Conservation (phyloP, 2,113 vertebrate species). For the Notarius quadriscutis region DNA sequence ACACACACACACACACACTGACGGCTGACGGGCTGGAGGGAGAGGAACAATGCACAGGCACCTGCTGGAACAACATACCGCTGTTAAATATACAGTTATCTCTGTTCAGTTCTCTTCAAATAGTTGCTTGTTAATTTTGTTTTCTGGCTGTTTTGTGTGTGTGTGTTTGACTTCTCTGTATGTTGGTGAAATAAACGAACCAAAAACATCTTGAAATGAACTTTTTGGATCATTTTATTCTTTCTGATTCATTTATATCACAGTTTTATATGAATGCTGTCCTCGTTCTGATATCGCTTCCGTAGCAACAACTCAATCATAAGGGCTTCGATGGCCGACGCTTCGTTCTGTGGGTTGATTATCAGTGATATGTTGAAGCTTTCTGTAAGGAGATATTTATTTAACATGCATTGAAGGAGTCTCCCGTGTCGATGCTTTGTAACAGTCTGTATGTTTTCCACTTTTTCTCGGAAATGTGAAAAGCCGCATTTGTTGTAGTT, state of each 20-base stretch:
- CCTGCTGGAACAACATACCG: background rate
- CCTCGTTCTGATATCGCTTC: background rate
- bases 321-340: background rate
- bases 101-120: background rate
- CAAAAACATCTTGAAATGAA: background rate
- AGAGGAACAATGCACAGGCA: background rate
- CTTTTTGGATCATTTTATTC: background rate
- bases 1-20: constrained; percentile 47
- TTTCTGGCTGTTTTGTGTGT: background rate
- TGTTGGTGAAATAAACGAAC: background rate
- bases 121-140: background rate
- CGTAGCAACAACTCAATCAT: background rate
- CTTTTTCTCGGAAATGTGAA: background rate
- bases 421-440: background rate
- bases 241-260: background rate
- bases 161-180: background rate
- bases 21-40: background rate
- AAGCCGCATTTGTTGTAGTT: background rate
- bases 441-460: background rate
- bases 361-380: background rate
- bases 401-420: background rate
- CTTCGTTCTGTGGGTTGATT: background rate
- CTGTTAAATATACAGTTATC: background rate
- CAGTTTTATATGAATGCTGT: background rate
- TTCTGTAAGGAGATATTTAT: background rate